Conservation (phyloP, 2,113 vertebrate genomes). For the Mormyrus iriodes region DNA sequence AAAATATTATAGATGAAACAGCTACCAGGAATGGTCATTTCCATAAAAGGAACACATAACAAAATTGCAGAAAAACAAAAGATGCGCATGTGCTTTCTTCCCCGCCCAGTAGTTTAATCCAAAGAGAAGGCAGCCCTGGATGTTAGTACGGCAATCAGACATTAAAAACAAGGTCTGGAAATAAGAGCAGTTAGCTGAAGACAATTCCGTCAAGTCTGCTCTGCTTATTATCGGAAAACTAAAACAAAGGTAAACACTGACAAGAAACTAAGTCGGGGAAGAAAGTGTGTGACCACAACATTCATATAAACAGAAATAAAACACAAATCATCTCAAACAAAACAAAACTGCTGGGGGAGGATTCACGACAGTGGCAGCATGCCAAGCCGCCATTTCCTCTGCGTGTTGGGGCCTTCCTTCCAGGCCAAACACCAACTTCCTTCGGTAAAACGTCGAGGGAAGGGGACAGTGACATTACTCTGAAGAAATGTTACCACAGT, state of each 20-base stretch:
- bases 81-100: constrained; percentile 14
- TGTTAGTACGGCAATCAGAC: constrained; percentile 65
- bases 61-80: not conserved
- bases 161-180: constrained; percentile 38
- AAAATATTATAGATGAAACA: not conserved
- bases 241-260: not conserved
- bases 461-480: not conserved
- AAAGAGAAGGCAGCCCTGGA: constrained; percentile 67
- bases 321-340: not conserved
- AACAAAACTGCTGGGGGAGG: not conserved
- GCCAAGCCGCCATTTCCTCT: constrained; percentile 10
- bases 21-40: not conserved
- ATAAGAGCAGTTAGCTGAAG: constrained; percentile 25
- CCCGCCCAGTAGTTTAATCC: constrained; percentile 64
- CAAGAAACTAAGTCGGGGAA: constrained; percentile 12
- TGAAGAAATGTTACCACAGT: not conserved
- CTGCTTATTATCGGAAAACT: not conserved
- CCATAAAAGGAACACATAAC: not conserved
- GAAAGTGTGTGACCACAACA: not conserved
- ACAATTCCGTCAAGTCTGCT: not conserved
- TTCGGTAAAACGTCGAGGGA: not conserved
- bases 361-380: not conserved
- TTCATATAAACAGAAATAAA: not conserved
- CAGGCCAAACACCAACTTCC: constrained; percentile 8
- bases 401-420: not conserved